phyloP scores from a whole-genome alignment of 2,888 invertebrate species.

The Patella caerulea region DNA sequence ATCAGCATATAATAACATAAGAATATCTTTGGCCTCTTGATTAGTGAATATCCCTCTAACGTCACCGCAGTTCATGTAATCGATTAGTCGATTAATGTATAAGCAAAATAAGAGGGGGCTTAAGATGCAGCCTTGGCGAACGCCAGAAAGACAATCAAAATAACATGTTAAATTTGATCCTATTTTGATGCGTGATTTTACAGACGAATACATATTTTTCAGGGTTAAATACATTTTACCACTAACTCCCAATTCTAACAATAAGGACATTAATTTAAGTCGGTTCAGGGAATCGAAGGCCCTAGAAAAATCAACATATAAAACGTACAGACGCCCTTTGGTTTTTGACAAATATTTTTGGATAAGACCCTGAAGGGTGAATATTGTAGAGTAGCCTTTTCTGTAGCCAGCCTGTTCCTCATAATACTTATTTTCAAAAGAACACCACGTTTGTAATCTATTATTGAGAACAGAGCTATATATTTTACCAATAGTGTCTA shows the following conservation, averaged over 20 bases:
- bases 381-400: not conserved
- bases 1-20: no score
- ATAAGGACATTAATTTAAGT: not conserved
- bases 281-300: not conserved
- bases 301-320: not conserved
- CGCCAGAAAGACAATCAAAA: not conserved
- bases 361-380: not conserved
- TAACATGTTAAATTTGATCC: slow-evolving; percentile 1
- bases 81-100: no score
- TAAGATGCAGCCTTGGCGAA: not conserved
- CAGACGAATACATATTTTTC: slow-evolving; percentile 2
- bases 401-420: not conserved
- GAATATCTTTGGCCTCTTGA: no score
- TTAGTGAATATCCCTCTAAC: not conserved
- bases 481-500: slow-evolving; percentile 23
- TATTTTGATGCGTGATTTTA: not conserved
- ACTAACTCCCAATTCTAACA: not conserved
- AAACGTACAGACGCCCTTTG: not conserved
- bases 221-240: not conserved
- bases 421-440: not conserved
- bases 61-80: no score
- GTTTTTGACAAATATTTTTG: not conserved
- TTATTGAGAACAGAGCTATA: slow-evolving; percentile 28
- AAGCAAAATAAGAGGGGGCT: no score
- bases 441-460: slow-evolving; percentile 15